These are phyloP conservation scores for Macroramphosus scolopax DNA, from an alignment of 2,797 vertebrate species.

Conservation along the genomic window DNA sequence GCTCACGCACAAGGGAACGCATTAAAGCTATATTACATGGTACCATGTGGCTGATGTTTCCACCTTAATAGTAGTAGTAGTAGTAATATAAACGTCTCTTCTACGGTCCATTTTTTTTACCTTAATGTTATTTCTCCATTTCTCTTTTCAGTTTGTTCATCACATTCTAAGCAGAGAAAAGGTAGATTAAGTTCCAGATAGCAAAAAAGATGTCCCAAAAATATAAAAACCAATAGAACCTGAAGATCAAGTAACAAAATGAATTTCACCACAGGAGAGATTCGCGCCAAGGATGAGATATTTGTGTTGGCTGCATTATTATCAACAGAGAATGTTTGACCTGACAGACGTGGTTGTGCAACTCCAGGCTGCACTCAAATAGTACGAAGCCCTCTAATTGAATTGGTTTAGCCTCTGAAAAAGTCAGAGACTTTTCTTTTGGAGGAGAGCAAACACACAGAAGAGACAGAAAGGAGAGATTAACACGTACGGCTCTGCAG, in stretches of 20 bases:
- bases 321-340: conserved; percentile 55
- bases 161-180: conserved; percentile 28
- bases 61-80: no score
- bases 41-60: no score
- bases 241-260: conserved; percentile 51
- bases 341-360: conserved; percentile 42
- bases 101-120: no score
- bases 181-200: conserved; percentile 29
- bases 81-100: no score
- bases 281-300: conserved; percentile 36
- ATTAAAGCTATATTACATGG: no score
- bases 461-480: conserved; percentile 28
- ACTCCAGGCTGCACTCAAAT: conserved; percentile 55
- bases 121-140: conserved; percentile 20
- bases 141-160: conserved; percentile 31
- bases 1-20: no score
- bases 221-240: conserved; percentile 32
- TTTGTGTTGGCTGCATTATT: conserved; percentile 50
- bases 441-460: conserved; percentile 46
- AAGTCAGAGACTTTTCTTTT: conserved; percentile 56
- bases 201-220: conserved; percentile 13
- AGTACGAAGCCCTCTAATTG: conserved; percentile 41
- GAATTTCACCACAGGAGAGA: conserved; percentile 36
- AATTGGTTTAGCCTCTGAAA: conserved; percentile 69
- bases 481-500: conserved; percentile 22